Base-by-base conservation (phyloP, 2,888 invertebrate genomes). In the Teinopalpus imperialis region DNA sequence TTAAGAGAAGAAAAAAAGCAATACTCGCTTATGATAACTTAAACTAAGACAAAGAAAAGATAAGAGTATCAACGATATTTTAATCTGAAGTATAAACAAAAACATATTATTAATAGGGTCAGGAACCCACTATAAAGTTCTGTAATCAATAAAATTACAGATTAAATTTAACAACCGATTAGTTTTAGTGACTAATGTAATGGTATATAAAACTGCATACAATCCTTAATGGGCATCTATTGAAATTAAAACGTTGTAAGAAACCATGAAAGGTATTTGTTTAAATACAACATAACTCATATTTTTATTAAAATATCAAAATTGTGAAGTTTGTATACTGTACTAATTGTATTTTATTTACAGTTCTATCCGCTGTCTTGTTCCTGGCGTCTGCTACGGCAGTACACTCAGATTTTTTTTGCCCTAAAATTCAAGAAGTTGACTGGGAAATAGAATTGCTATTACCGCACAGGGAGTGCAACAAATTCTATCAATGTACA, bases 401-500 rank as follows among this genome's bases (percentile, higher is more conserved):
- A n/a, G n/a, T n/a, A n/a, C n/a, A n/a, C n/a, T n/a, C n/a, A n/a
- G n/a, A n/a, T n/a, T n/a, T n/a, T n/a, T 27, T 63, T 32, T 86
- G 86, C 44, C 86, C 85, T 0, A 3, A 59, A 0, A 79, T 73
- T 12, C 81, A 81, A 50, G 68, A 53, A 37, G 14, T 6, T 0
- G 59, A 83, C 53, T 81, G 78, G 77, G 52, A 55, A 10, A 69
- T 77, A 9, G 83, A 83, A 48, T 86, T 90, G 64, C 90, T 92
- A 42, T 81, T 92, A 0, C 89, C 88, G 10, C 86, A 87, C 36
- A 81, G 74, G 0, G 82, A 90, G 39, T 94, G 94, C 62, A 78
- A 91, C 45, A 92, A 90, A 61, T 94, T 91, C 68, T 85, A 93
- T 43, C 92, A 92, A 61, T 94, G 94, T 62, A 92, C 92, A 70